Base-by-base conservation (phyloP, 2,113 vertebrate genomes). In the Caretta caretta region DNA sequence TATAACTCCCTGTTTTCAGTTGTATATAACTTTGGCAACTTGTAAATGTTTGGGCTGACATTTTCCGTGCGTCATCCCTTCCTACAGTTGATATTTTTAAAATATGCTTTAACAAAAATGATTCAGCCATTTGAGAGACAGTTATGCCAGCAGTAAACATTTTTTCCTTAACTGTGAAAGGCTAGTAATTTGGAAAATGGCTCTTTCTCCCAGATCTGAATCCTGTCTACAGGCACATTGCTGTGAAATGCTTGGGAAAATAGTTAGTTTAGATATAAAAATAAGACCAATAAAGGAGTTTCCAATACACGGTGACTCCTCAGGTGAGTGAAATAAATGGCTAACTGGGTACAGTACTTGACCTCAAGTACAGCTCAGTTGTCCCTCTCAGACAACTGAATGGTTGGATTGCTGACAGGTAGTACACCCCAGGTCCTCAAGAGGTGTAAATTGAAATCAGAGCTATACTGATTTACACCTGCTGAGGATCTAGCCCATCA, bases 211-310 rank as follows among this genome's bases (percentile, higher is more conserved):
- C 53, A 48, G 4, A 76, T 85, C 80, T 38, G 65, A 38, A n/a
- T 38, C 35, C 8, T 85, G 79, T 57, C n/a, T 80, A 83, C 29
- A 38, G n/a, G 42, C 59, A 16, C 65, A 51, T 31, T 89, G 22
- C n/a, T 59, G 19, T 76, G 69, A 93, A 89, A 95, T 46, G 3
- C 72, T 75, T 3, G 6, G 42, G 11, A 13, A 76, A 76, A 46
- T 42, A 38, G 22, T 42, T 46, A 83, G 38, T 89, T 84, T 56
- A 69, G 83, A 93, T 86, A 90, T 82, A 89, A 93, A 93, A 90
- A 84, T 69, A 84, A 59, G 75, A 49, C 42, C 91, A 87, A 93
- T 82, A 83, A 72, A n/a, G 75, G 80, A 89, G 51, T 35, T 90
- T 94, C 0, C 1, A 86, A 88, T 46, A 79, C 46, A 90, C 69